Evolutionary conservation across 2,888 invertebrate genomes (phyloP), one percentile per base, ranked within the genome.

Genomic region (Serrognathus titanus): DNA sequence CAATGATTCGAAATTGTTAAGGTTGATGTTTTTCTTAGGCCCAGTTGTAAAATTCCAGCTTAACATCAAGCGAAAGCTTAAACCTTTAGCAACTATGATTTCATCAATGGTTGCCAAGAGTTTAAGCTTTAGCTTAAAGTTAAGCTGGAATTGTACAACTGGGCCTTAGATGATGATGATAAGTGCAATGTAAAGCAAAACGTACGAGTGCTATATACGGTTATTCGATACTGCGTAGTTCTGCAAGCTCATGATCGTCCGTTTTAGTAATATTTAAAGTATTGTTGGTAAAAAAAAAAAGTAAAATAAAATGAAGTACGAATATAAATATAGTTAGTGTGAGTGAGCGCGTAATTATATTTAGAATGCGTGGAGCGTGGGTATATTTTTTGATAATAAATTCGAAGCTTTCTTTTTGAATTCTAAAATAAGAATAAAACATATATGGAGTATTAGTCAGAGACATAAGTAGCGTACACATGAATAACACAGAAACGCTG

Each of bases 401-500:
- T 39, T 37, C n/a, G 40, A 43, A 45, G 35, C 24, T 53, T 47
- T 54, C 47, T 53, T 61, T 51, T 50, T 51, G 16, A 31, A 51
- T 54, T 60, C 48, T 55, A 60, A 53, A 52, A 60, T 54, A 55
- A 61, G 55, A 61, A 63, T 61, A 58, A 57, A 51, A 55, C 61
- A 60, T 63, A 60, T 60, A 60, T 62, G 60, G 60, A 45, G 61
- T 60, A 60, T 65, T 65, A 65, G 65, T 65, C 65, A 65, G 55
- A 62, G 59, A 62, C 59, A 55, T 59, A 65, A 65, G 65, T 61
- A 65, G 62, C 59, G 58, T 49, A 58, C 61, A 63, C 61, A 61
- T 60, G 61, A 64, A 62, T 61, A 59, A 63, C 61, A 6, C 57
- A 60, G 10, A 10, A 36, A 36, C n/a, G 31, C 48, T 48, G 48